Evolutionary conservation across 37 sponge, comb jelly and placozoan genomes (phyloP), one percentile per base, ranked within the genome.

Genomic region (Eunapius fragilis): DNA sequence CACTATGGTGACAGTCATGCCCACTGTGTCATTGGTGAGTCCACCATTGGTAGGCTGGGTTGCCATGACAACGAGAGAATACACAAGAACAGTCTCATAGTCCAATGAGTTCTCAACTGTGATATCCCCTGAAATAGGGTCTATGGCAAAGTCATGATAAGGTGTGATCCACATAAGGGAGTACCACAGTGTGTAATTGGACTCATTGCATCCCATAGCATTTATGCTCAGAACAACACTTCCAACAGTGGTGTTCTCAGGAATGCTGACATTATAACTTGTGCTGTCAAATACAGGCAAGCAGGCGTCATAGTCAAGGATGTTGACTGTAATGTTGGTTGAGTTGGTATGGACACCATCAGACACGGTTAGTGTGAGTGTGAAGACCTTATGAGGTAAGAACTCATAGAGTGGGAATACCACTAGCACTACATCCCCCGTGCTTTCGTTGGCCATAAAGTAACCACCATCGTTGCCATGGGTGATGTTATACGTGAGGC

Each of bases 161-260:
- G 72, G 25, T 76, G 74, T 84, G 22, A 37, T 81, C 26, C 47
- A 71, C 2, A 77, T 25, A 0, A 88, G 48, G 33, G 82, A 89
- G 73, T 86, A 94, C 5, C 9, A 27, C 0, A 95, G 79, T 1
- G 6, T 70, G 14, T 58, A 13, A 36, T 70, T 77, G 37, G 78
- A 85, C 10, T 71, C 38, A 33, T 95, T 93, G 13, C 24, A 31
- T 33, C 90, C 96, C 41, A 72, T 85, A 0, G 93, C 90, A 13
- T 27, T 3, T 2, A 92, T 88, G 5, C 58, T 35, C 2, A 85
- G 47, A 47, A 95, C 75, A 25, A 31, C 49, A 41, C 74, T 92
- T 14, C 84, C 83, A n/a, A 85, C 41, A 22, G 90, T 30, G 0
- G 50, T 34, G 30, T 36, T 71, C 73, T 95, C 96, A 22, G 76